Evolutionary conservation across 2,113 vertebrate genomes (phyloP).

Genomic region (Murina feae): DNA sequence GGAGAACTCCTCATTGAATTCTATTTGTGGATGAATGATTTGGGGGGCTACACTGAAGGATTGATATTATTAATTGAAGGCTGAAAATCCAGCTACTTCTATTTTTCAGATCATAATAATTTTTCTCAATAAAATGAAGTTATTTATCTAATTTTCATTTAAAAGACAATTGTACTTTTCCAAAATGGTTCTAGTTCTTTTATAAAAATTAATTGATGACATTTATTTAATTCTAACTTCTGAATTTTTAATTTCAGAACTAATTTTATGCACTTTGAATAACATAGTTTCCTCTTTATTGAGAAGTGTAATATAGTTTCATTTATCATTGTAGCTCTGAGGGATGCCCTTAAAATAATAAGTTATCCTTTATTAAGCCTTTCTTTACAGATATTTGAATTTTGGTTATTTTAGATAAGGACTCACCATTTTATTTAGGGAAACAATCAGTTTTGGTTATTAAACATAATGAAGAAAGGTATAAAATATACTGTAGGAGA

Average conservation of each 20-base stretch:
- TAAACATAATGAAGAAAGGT: neutral
- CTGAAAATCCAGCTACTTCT: slow-evolving; percentile 31
- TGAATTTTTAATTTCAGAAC: slow-evolving; percentile 73
- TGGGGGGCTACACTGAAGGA: neutral
- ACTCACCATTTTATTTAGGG: slow-evolving; percentile 24
- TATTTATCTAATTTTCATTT: slow-evolving; percentile 74
- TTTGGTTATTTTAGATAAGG: slow-evolving; percentile 53
- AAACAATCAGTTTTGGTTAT: neutral
- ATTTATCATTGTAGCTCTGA: slow-evolving; percentile 57
- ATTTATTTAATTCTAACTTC: slow-evolving; percentile 68
- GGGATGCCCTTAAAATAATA: slow-evolving; percentile 55
- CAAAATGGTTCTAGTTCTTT: slow-evolving; percentile 64
- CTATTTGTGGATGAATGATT: slow-evolving; percentile 51
- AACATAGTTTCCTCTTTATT: slow-evolving; percentile 54
- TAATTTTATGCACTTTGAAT: slow-evolving; percentile 63
- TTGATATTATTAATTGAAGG: slow-evolving; percentile 65
- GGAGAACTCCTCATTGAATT: neutral
- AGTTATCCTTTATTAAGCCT: slow-evolving; percentile 49
- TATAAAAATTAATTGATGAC: slow-evolving; percentile 72
- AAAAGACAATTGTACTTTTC: slow-evolving; percentile 57
- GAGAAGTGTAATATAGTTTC: slow-evolving; percentile 65
- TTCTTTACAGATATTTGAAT: slow-evolving; percentile 29
- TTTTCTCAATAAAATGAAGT: slow-evolving; percentile 60
- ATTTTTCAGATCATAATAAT: slow-evolving; percentile 64
- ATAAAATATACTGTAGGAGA: neutral